Base-by-base conservation (phyloP, 64 coral and sea anemone species). In the Platygyra sinensis region DNA sequence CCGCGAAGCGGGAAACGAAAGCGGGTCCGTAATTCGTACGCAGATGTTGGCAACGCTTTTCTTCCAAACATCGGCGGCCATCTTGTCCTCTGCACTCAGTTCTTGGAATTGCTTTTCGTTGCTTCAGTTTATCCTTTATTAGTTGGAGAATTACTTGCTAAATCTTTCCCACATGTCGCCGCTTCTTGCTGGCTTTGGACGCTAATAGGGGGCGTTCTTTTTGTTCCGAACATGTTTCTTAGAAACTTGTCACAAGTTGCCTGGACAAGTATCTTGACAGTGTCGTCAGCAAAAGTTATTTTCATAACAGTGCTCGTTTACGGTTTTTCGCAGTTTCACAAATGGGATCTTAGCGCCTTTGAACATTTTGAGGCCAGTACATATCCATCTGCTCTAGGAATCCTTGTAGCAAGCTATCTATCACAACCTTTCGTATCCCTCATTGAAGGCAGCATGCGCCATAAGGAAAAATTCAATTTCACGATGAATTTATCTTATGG, bases 261-360 rank as follows among this genome's bases (percentile, higher is more conserved):
- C 50, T 98, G 96, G 96, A 98, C 96, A 65, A 98, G 96, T 80
- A 87, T 98, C 75, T 71, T 95, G 57, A 95, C 93, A n/a, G 93
- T 98, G 72, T 54, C 95, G n/a, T 92, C 96, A 14, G 96, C 96
- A 14, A 93, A 90, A 82, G 75, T 98, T 36, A 95, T 98, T 80
- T 98, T 98, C 60, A 69, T 90, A 24, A 87, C 90, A 20, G 93
- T 98, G 19, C 77, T 98, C n/a, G 65, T 72, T 8, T 98, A 98
- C 75, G 90, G 96, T 55, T 30, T 95, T 19, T 76, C 38, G 27
- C 96, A 95, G 42, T 88, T 89, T 5, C 42, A 93, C 12, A 89
- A 88, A 82, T 98, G 96, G 93, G 89, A 91, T 5, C 32, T 92
- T n/a, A 90, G 90, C 87, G 86, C 90, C 20, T 60, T 98, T 60